Evolutionary conservation across 2,113 vertebrate species (phyloP).

Genomic region (Lampris megalopsis): DNA sequence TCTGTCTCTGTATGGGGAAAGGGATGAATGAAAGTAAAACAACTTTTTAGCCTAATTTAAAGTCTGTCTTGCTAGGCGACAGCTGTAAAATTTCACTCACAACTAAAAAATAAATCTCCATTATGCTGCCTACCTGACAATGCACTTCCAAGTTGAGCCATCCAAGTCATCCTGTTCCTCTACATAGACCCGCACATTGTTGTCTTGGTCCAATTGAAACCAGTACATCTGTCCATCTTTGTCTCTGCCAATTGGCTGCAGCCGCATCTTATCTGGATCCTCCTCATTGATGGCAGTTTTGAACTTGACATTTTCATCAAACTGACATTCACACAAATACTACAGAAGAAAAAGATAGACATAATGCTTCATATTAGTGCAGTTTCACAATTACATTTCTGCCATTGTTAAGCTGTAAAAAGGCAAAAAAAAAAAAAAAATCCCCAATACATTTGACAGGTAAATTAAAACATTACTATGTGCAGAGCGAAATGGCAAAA

Average conservation of each 20-base stretch:
- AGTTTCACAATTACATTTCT: background rate
- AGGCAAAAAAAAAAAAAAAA: too few relatives aligned
- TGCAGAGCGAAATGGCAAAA: too few relatives aligned
- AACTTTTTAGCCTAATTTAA: background rate
- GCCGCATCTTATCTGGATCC: constrained; percentile 94
- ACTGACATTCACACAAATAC: constrained; percentile 98
- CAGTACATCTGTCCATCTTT: constrained; percentile 98
- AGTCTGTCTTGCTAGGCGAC: background rate
- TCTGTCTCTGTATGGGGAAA: constrained; percentile 83
- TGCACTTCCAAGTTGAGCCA: constrained; percentile 94
- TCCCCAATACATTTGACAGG: too few relatives aligned
- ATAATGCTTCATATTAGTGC: background rate
- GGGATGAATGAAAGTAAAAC: background rate
- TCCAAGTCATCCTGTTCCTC: constrained; percentile 98
- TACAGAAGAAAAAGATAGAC: constrained; percentile 64
- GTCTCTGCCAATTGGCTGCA: constrained; percentile 96
- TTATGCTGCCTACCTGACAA: constrained; percentile 87
- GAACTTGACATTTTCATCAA: constrained; percentile 98
- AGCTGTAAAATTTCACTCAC: background rate
- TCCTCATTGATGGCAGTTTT: constrained; percentile 98
- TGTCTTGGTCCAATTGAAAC: constrained; percentile 95
- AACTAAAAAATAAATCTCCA: background rate
- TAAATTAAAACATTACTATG: too few relatives aligned
- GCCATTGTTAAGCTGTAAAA: background rate
- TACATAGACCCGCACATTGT: constrained; percentile 95